These are phyloP conservation scores for Gambusia holbrooki DNA, from an alignment of 2,113 vertebrate species.

Conservation along the genomic window DNA sequence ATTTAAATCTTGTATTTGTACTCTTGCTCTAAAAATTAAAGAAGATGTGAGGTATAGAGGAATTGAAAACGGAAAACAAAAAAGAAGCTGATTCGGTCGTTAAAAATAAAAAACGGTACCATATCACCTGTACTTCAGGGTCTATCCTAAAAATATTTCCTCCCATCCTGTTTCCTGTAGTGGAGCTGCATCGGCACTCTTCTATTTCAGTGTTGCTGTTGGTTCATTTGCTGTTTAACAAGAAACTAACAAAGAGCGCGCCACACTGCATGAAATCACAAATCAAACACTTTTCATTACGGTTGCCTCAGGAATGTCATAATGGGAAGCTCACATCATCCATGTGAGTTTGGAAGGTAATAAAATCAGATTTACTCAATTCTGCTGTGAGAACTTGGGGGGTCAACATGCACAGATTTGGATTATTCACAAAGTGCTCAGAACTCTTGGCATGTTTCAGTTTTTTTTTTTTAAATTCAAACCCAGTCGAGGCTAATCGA, in stretches of 20 bases:
- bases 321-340: constrained; percentile 19
- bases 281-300: constrained; percentile 65
- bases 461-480: constrained; percentile 11
- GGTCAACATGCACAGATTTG: constrained; percentile 18
- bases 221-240: constrained; percentile 25
- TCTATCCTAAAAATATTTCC: too few relatives aligned
- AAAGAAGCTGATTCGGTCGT: too few relatives aligned
- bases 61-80: too few relatives aligned
- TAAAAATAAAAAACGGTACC: too few relatives aligned
- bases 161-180: too few relatives aligned
- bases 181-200: too few relatives aligned
- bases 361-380: constrained; percentile 40
- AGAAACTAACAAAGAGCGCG: constrained; percentile 49
- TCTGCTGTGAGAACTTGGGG: constrained; percentile 17
- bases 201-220: constrained; percentile 3
- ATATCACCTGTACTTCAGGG: too few relatives aligned
- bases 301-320: constrained; percentile 56
- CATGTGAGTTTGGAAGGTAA: constrained; percentile 47
- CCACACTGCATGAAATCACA: constrained; percentile 44
- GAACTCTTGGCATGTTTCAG: constrained; percentile 9
- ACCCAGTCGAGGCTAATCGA: constrained; percentile 29
- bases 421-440: constrained; percentile 13
- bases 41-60: too few relatives aligned
- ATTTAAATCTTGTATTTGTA: too few relatives aligned
- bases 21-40: too few relatives aligned